Percentiles rank a stretch among this genome's conserved stretches.
Conservation (phyloP, 2,797 vertebrate genomes). For the Micromesistius poutassou region DNA sequence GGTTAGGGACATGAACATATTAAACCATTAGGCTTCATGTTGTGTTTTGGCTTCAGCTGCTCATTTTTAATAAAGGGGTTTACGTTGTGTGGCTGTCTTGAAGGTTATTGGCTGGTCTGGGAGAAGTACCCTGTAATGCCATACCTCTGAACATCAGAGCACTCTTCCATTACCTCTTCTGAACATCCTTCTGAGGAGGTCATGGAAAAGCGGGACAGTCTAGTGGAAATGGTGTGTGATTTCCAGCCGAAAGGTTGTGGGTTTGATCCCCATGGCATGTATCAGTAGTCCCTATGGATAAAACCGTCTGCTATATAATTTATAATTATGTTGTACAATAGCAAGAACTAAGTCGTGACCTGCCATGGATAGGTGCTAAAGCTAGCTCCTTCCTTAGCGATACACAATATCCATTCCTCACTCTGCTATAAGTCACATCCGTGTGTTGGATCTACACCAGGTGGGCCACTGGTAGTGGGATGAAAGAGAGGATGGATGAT, state of each 20-base stretch:
- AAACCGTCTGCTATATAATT: background rate
- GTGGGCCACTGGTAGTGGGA: conserved; percentile 44
- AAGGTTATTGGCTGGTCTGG: conserved; percentile 62
- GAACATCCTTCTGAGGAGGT: conserved; percentile 37
- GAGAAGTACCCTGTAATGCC: conserved; percentile 54
- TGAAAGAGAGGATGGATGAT: conserved; percentile 60
- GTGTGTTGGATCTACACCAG: background rate
- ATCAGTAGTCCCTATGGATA: background rate
- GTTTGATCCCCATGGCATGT: background rate
- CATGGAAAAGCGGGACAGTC: background rate
- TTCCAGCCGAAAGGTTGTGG: background rate
- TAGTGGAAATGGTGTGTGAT: background rate
- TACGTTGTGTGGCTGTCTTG: conserved; percentile 65
- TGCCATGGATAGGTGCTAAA: background rate
- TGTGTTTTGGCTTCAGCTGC: conserved; percentile 55
- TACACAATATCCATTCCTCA: conserved; percentile 8
- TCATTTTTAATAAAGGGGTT: conserved; percentile 65
- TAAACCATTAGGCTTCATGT: conserved; percentile 64
- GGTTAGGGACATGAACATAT: conserved; percentile 44
- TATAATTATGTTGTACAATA: background rate
- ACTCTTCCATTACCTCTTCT: conserved; percentile 65
- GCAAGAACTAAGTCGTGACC: background rate
- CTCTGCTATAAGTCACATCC: conserved; percentile 44
- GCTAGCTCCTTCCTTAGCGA: background rate
- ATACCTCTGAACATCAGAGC: conserved; percentile 56